phyloP scores from a whole-genome alignment of 2,888 invertebrate species.

The Brachynemurus nebulosus region DNA sequence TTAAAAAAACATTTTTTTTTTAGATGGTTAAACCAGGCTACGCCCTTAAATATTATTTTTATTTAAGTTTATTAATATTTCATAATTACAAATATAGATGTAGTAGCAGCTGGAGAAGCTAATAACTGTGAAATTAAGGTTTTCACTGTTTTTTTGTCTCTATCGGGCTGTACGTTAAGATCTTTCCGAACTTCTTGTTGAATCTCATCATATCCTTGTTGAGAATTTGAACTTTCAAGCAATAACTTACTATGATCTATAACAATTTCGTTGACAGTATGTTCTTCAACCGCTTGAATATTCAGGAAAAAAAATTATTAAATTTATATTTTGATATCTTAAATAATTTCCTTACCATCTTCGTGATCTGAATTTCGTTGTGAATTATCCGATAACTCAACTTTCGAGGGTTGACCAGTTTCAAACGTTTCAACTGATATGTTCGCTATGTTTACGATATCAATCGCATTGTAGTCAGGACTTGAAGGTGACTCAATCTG shows the following conservation, averaged over 20 bases:
- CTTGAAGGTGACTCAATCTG: conserved; percentile 23
- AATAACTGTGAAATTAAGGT: conserved; percentile 53
- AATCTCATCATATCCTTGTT: conserved; percentile 23
- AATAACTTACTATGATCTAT: conserved; percentile 31
- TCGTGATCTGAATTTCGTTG: conserved; percentile 27
- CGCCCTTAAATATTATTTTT: no score
- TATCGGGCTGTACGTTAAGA: conserved; percentile 9
- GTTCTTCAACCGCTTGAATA: neutral
- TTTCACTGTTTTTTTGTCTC: conserved; percentile 48
- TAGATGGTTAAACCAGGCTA: no score
- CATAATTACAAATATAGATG: conserved; percentile 29
- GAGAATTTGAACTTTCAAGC: conserved; percentile 28
- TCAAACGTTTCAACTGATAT: conserved; percentile 15
- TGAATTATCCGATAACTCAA: neutral
- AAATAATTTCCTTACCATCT: conserved; percentile 29
- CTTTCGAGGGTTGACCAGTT: conserved; percentile 19
- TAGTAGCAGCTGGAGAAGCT: conserved; percentile 36
- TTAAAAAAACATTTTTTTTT: no score
- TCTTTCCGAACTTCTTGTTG: conserved; percentile 30
- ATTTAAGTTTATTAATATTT: neutral
- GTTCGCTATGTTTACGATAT: conserved; percentile 7
- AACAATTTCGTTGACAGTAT: conserved; percentile 8
- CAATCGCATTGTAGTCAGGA: conserved; percentile 11
- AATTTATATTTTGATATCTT: no score
- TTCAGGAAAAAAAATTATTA: neutral